A percentile compares a stretch with the other conserved stretches of the same genome.
These are phyloP conservation scores for Hyposoter didymator DNA, from an alignment of 2,888 invertebrate species.

Conservation along the genomic window DNA sequence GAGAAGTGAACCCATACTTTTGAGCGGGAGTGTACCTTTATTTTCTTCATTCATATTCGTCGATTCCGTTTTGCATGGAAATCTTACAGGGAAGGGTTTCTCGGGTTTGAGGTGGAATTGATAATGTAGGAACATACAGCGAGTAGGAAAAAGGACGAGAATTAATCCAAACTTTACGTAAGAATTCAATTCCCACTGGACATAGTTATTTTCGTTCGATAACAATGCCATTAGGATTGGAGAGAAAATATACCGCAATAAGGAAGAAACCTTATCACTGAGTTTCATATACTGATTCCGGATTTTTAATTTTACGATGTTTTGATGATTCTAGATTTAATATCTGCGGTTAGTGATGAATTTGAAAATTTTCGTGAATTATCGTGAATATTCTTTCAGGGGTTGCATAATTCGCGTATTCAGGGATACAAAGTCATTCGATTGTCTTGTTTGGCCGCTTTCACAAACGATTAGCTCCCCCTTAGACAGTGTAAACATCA, in stretches of 20 bases:
- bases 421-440: background rate
- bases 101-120: conserved; percentile 17
- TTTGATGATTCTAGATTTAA: too few relatives aligned
- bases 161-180: conserved; percentile 2
- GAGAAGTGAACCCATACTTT: too few relatives aligned
- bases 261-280: background rate
- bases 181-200: background rate
- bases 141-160: background rate
- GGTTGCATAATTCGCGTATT: background rate
- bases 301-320: too few relatives aligned
- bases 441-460: background rate
- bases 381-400: background rate
- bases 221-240: background rate
- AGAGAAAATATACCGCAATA: background rate
- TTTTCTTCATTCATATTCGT: conserved; percentile 29
- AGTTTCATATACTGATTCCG: too few relatives aligned
- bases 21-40: too few relatives aligned
- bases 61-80: conserved; percentile 50
- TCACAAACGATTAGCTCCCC: background rate
- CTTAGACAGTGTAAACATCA: too few relatives aligned
- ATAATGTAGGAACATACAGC: conserved; percentile 1
- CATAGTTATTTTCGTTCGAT: background rate
- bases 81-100: conserved; percentile 13
- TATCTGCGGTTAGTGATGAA: background rate
- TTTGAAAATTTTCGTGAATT: background rate